Percentiles rank a stretch among this genome's conserved stretches.
These are phyloP conservation scores for Himalopsyche kuldschensis DNA, from an alignment of 2,888 invertebrate species.

Conservation along the genomic window DNA sequence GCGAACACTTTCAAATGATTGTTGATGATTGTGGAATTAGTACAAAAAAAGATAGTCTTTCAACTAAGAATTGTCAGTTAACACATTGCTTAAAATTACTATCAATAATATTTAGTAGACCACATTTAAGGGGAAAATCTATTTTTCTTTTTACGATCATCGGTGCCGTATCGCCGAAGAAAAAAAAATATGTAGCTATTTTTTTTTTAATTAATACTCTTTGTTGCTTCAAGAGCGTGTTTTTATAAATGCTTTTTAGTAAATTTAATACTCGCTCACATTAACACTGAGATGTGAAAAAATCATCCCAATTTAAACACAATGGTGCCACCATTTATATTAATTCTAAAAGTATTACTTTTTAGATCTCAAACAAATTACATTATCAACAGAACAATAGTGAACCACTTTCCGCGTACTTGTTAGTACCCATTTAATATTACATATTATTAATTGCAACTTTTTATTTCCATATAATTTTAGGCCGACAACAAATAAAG, in stretches of 20 bases:
- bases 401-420: background rate
- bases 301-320: background rate
- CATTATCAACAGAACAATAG: background rate
- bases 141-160: too few relatives aligned
- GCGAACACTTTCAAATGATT: too few relatives aligned
- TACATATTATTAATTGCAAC: background rate
- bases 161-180: too few relatives aligned
- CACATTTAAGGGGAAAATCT: too few relatives aligned
- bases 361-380: background rate
- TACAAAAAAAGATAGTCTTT: too few relatives aligned
- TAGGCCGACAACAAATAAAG: background rate
- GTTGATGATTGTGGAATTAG: too few relatives aligned
- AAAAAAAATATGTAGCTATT: too few relatives aligned
- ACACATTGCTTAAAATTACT: too few relatives aligned
- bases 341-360: background rate
- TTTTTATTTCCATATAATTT: background rate
- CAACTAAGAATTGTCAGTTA: too few relatives aligned
- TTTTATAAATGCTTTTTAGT: background rate
- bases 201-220: background rate
- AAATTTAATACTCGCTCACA: background rate
- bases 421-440: background rate
- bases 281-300: background rate
- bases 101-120: too few relatives aligned
- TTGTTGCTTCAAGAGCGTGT: background rate
- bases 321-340: background rate